A percentile compares a stretch with the other conserved stretches of the same genome.
Conservation (phyloP, 2,797 vertebrate species). For the Chloroceryle inda region DNA sequence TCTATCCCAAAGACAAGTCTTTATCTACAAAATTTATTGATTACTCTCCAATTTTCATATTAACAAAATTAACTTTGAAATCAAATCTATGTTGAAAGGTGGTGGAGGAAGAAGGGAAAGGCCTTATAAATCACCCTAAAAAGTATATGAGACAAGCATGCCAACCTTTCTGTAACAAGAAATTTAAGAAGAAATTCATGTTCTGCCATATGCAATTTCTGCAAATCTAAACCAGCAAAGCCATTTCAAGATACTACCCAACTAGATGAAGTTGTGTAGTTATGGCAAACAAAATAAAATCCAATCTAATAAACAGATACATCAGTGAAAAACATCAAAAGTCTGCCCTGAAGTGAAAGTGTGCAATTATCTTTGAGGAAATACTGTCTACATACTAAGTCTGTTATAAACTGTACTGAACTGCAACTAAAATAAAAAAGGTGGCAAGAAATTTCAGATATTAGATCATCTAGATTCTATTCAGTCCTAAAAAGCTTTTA, state of each 20-base stretch:
- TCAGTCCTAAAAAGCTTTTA: background rate
- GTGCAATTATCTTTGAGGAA: background rate
- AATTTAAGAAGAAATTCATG: background rate
- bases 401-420: background rate
- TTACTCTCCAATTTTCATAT: background rate
- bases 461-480: background rate
- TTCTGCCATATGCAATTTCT: background rate
- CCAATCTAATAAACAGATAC: background rate
- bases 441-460: background rate
- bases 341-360: background rate
- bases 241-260: background rate
- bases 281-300: background rate
- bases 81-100: background rate
- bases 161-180: background rate
- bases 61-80: background rate
- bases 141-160: background rate
- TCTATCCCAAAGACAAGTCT: background rate
- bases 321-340: background rate
- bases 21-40: background rate
- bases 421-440: background rate
- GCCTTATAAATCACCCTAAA: background rate
- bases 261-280: background rate
- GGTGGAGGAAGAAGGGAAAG: background rate
- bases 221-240: background rate
- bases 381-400: background rate